phyloP scores from a whole-genome alignment of 2,113 vertebrate species.

The Lontra canadensis region DNA sequence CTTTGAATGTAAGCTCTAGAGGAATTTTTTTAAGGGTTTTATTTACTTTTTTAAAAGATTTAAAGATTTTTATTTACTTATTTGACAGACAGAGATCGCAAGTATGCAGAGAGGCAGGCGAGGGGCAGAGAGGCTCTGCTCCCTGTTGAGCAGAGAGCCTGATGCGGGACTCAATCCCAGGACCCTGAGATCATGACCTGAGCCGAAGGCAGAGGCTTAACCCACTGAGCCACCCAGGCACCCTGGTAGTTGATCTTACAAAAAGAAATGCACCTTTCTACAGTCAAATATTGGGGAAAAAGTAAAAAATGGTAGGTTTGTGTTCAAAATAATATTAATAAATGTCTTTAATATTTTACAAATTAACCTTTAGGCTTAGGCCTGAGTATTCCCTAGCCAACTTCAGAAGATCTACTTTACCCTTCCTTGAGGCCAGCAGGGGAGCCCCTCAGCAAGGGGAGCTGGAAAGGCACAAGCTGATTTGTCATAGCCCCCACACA shows the following conservation, averaged over 20 bases:
- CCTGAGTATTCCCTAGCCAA: not conserved
- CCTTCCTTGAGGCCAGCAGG: not conserved
- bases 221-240: too few species aligned
- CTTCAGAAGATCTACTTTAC: not conserved
- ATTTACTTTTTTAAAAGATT: too few species aligned
- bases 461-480: not conserved
- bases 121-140: too few species aligned
- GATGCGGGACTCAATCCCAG: too few species aligned
- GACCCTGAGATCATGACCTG: too few species aligned
- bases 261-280: not conserved
- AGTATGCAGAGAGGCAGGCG: too few species aligned
- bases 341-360: not conserved
- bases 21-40: not conserved
- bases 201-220: too few species aligned
- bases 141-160: too few species aligned
- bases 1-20: not conserved
- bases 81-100: too few species aligned
- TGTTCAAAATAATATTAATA: not conserved
- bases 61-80: too few species aligned
- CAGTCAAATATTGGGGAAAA: not conserved
- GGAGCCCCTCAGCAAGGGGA: not conserved
- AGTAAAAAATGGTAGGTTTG: not conserved
- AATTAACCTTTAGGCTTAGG: not conserved
- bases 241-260: not conserved
- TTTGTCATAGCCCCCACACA: too few species aligned